Base-by-base conservation (phyloP, 2,888 invertebrate species). In the Gerris lacustris region DNA sequence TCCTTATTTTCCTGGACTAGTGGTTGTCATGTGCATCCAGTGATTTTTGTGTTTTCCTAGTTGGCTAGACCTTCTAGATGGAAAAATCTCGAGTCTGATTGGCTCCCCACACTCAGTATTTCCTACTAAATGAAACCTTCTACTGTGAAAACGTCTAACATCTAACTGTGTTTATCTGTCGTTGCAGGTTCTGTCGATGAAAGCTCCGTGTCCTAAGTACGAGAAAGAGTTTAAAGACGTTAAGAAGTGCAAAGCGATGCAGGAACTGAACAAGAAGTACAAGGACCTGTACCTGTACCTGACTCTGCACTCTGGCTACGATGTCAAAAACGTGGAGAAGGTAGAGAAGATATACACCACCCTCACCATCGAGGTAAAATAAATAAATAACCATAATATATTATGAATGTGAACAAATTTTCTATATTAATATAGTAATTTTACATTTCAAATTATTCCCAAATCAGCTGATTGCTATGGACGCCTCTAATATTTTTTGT, bases 291-390 rank as follows among this genome's bases (percentile, higher is more conserved):
- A 88, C 80, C 79, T 84, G 73, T 88, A 88, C 78, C 78, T 92
- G 63, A 83, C 86, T 0, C 79, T 83, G 15, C 79, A 88, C 75
- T 81, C 88, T 0, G 92, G 92, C 0, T 47, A 82, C 76, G 76
- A 79, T n/a, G 82, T 88, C 7, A 80, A 80, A 6, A 82, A 82
- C 69, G 84, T 87, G 1, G 86, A 86, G 67, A 88, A 87, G 76
- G 83, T 88, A 2, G 85, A 86, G 73, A 86, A 86, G 67, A 77
- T 89, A 5, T 88, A 86, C 77, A 84, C 85, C 72, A 88, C 88
- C 0, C 77, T 89, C 45, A 79, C 83, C 76, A 87, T 88, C 0
- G 88, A 89, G 82, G 87, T 87, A 80, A 44, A 6, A 18, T n/a
- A n/a, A n/a, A n/a, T n/a, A n/a, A n/a, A n/a, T n/a, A 9, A 9